A percentile compares a stretch with the other conserved stretches of the same genome.
Evolutionary conservation across 2,797 vertebrate species (phyloP).

Genomic region (Silurus aristotelis): DNA sequence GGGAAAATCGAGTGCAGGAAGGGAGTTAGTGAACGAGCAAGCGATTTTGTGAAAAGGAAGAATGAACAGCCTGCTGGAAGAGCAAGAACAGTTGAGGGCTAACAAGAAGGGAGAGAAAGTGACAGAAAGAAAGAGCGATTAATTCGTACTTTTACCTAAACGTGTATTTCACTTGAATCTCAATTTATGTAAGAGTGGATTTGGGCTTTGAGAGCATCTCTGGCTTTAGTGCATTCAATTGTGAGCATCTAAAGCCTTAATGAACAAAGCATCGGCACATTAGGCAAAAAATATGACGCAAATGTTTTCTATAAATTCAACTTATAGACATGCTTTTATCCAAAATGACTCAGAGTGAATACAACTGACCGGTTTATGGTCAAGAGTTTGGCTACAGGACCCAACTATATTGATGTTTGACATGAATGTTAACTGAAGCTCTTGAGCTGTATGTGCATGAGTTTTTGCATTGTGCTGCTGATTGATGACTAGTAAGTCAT

Average conservation of each 20-base stretch:
- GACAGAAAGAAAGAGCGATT: conserved; percentile 5
- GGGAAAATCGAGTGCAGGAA: conserved; percentile 37
- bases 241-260: neutral
- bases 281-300: neutral
- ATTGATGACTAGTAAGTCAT: too few relatives aligned
- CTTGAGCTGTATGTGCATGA: neutral
- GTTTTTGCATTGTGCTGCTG: neutral
- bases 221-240: neutral
- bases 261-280: neutral
- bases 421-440: neutral
- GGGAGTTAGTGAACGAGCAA: neutral
- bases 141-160: neutral
- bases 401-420: neutral
- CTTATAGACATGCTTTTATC: neutral
- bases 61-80: conserved; percentile 13
- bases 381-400: neutral
- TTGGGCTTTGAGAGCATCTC: neutral
- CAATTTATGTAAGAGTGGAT: neutral
- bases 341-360: neutral
- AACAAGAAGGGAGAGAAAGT: conserved; percentile 6
- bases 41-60: neutral
- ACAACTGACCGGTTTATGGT: neutral
- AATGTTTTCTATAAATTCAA: neutral
- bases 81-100: conserved; percentile 20
- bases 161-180: neutral